Base-by-base conservation (phyloP, 1,140 invertebrate species). In the Wasmannia auropunctata region DNA sequence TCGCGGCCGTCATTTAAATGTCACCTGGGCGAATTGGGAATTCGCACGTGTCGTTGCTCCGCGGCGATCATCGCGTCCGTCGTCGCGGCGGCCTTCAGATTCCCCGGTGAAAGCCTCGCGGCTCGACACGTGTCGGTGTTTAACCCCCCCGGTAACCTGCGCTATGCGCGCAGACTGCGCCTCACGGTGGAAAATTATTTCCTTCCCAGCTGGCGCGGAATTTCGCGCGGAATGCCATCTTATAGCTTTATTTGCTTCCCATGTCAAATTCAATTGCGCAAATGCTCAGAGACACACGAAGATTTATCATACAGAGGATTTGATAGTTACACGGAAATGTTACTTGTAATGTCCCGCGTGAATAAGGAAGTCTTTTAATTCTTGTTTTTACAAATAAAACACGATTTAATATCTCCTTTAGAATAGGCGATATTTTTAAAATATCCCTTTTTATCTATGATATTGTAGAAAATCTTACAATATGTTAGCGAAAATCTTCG, bases 101-200 rank as follows among this genome's bases (percentile, higher is more conserved):
- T 46, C 75, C 16, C 19, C n/a, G 22, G 76, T 67, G 76, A 79
- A 79, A 67, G 76, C 43, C n/a, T 67, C 43, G 28, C 19, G n/a
- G 8, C 76, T 43, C 56, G 56, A 77, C 76, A 79, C 76, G 76
- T 67, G 75, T 65, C 58, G 16, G 40, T 3, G 31, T 67, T 77
- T 51, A 80, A n/a, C n/a, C n/a, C 76, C 43, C 76, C 22, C 49
- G 22, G 43, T 67, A 80, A 80, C 62, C 76, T 16, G n/a, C 43
- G 76, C 19, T 67, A 25, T 37, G 43, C 37, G 37, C 34, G 25
- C 40, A n/a, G n/a, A 11, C 43, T 43, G n/a, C 63, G 54, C 16
- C 16, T 75, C 31, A 16, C 49, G n/a, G n/a, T 1, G 58, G n/a
- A 46, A 49, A 49, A 79, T 67, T 34, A 79, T 69, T 69, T 80